These are phyloP conservation scores for Dendrocincla tyrannina DNA, from an alignment of 2,797 vertebrate genomes.

Conservation along the genomic window DNA sequence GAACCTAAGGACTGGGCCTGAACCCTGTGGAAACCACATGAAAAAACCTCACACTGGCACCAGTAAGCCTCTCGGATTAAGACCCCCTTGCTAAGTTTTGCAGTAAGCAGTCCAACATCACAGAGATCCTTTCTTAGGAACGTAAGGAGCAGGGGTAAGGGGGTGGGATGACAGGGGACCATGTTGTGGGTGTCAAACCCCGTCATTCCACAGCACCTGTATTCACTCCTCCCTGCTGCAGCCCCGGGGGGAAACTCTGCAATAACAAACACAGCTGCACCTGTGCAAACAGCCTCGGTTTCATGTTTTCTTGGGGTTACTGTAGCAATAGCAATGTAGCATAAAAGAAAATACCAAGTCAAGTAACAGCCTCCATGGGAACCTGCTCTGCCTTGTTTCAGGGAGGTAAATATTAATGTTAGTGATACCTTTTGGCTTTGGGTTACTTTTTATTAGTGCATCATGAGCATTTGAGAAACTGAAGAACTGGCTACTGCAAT, in stretches of 20 bases:
- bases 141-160: not conserved
- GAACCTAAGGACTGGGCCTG: not conserved
- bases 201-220: not conserved
- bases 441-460: not conserved
- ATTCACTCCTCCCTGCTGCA: not conserved
- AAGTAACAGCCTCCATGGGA: not conserved
- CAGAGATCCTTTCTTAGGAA: not conserved
- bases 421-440: not conserved
- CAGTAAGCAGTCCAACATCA: not conserved
- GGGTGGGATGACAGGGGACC: not conserved
- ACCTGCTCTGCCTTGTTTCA: not conserved
- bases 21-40: not conserved
- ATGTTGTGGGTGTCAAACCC: not conserved
- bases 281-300: conserved; percentile 38
- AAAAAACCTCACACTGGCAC: not conserved
- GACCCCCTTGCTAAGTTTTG: not conserved
- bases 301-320: not conserved
- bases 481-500: not conserved
- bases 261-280: not conserved
- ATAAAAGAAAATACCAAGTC: not conserved
- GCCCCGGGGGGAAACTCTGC: not conserved
- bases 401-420: not conserved
- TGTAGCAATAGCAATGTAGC: not conserved
- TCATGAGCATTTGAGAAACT: not conserved
- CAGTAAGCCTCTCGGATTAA: not conserved